Evolutionary conservation across 2,113 vertebrate species (phyloP).

Genomic region (Scytalopus superciliaris): DNA sequence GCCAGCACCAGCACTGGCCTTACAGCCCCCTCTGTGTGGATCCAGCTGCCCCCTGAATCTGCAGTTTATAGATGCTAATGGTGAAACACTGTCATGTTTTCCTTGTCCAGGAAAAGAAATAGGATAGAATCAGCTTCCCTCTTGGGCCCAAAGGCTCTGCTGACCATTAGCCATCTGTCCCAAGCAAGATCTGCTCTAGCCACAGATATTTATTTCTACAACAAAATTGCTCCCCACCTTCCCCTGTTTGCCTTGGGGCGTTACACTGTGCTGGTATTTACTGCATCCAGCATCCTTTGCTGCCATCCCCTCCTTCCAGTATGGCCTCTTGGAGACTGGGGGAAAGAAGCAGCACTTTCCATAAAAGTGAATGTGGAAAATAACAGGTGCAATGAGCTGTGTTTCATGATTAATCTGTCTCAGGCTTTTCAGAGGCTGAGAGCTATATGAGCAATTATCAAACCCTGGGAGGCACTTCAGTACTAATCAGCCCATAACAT

Average conservation of each 20-base stretch:
- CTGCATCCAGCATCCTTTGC: background rate
- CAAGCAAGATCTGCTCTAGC: background rate
- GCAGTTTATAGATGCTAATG: conserved; percentile 5
- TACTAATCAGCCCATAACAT: background rate
- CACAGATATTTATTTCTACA: background rate
- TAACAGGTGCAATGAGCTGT: conserved; percentile 50
- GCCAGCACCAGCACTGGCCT: background rate
- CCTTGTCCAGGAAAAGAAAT: background rate
- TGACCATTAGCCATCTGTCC: conserved; percentile 62
- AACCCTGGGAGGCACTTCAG: conserved; percentile 20
- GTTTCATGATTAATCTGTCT: conserved; percentile 28
- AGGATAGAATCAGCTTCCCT: background rate
- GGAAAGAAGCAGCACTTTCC: background rate
- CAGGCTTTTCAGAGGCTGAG: background rate
- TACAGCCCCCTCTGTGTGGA: background rate
- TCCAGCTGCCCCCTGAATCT: background rate
- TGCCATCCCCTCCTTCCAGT: background rate
- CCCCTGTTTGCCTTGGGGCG: background rate
- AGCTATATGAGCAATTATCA: background rate
- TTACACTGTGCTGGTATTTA: background rate
- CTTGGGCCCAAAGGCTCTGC: background rate
- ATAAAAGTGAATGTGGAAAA: conserved; percentile 22
- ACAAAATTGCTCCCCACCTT: background rate
- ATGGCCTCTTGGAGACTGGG: background rate
- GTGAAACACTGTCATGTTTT: background rate